Conservation (phyloP, 2,797 vertebrate species). For the Acanthornis magna region DNA sequence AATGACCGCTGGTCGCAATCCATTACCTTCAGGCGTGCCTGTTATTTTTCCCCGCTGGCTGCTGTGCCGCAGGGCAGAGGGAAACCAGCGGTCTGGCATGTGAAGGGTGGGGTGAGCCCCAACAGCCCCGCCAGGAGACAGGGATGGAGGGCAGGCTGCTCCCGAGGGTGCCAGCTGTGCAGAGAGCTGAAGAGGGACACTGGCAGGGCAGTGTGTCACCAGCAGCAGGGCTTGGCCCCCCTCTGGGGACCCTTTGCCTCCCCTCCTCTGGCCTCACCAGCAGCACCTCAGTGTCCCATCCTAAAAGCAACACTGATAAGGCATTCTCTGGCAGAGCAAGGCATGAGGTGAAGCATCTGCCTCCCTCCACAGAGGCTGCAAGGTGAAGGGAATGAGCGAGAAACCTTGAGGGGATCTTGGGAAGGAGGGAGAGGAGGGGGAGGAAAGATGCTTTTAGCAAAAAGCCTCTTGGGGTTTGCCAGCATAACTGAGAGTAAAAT, state of each 20-base stretch:
- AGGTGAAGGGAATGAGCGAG: not conserved
- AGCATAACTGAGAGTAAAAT: not conserved
- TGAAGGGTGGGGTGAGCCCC: not conserved
- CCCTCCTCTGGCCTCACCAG: not conserved
- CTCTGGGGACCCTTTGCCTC: too few species aligned
- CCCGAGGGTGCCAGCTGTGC: not conserved
- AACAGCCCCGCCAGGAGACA: fast-evolving
- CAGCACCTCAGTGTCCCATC: fast-evolving
- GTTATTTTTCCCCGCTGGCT: not conserved
- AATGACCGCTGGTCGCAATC: not conserved
- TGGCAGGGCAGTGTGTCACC: not conserved
- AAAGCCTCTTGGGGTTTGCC: not conserved
- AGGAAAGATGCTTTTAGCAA: not conserved
- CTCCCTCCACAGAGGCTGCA: not conserved
- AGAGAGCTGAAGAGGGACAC: not conserved
- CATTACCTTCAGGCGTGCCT: not conserved
- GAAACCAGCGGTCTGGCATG: fast-evolving
- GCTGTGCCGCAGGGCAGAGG: not conserved
- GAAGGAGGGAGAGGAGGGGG: not conserved
- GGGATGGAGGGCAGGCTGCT: not conserved
- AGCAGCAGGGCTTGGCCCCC: not conserved
- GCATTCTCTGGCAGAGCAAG: not conserved
- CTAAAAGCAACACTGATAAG: not conserved
- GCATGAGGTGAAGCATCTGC: not conserved
- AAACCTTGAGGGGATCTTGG: not conserved